Evolutionary conservation across 2,797 vertebrate genomes (phyloP).

Genomic region (Craterocephalus amniculus): DNA sequence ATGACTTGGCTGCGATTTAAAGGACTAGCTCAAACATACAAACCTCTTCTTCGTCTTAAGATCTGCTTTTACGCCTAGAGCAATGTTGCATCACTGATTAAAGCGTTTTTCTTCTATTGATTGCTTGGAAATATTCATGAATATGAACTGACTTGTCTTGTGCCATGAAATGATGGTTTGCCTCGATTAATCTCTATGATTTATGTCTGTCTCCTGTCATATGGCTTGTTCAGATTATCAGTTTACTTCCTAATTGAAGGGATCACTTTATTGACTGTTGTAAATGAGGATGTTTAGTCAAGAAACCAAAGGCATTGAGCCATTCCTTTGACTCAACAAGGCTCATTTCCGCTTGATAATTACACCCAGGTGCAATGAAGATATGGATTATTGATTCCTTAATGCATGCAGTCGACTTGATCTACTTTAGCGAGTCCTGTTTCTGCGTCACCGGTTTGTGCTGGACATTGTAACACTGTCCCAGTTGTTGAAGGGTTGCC

Average conservation of each 20-base stretch:
- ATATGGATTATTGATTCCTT: constrained; percentile 61
- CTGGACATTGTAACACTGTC: constrained; percentile 26
- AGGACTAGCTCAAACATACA: background rate
- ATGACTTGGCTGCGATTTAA: background rate
- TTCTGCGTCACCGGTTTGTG: constrained; percentile 38
- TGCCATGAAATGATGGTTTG: constrained; percentile 7
- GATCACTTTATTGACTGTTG: constrained; percentile 22
- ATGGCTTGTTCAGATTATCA: constrained; percentile 33
- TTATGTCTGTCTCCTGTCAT: constrained; percentile 25
- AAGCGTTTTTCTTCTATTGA: constrained; percentile 21
- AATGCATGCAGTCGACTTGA: constrained; percentile 20
- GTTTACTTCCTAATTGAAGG: constrained; percentile 28
- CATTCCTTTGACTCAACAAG: constrained; percentile 7
- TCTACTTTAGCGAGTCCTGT: constrained; percentile 39
- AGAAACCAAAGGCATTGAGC: constrained; percentile 18
- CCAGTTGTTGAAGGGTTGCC: constrained; percentile 54
- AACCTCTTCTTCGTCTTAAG: constrained; percentile 18
- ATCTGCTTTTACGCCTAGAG: background rate
- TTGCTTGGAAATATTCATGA: constrained; percentile 32
- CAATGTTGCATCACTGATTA: constrained; percentile 16
- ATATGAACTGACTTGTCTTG: constrained; percentile 19
- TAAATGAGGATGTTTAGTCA: constrained; percentile 16
- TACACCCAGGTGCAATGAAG: constrained; percentile 4
- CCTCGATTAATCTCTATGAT: constrained; percentile 24
- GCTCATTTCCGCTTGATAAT: background rate